Percentiles rank a stretch among this genome's conserved stretches.
phyloP scores from a whole-genome alignment of 2,113 vertebrate genomes.

The Pseudopipra pipra region DNA sequence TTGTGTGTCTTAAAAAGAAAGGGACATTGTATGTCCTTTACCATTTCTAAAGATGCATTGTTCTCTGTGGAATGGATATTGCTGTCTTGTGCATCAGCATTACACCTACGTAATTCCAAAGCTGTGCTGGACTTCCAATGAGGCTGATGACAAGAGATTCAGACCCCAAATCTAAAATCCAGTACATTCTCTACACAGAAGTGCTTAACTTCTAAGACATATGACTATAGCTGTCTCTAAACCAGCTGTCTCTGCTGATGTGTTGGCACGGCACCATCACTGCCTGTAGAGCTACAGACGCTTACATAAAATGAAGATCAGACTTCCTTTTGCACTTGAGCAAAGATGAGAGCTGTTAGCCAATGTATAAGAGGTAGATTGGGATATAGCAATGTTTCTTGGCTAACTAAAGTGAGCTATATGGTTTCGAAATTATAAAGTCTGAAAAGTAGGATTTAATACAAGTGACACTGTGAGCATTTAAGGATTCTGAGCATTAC shows the following conservation, averaged over 20 bases:
- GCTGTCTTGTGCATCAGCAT: not conserved
- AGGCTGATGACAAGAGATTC: not conserved
- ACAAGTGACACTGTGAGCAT: not conserved
- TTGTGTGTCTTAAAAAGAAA: slow-evolving; percentile 21
- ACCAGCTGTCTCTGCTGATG: not conserved
- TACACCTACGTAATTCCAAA: slow-evolving; percentile 15
- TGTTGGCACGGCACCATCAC: not conserved
- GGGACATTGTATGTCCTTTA: not conserved
- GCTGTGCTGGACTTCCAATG: not conserved
- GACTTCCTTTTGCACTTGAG: not conserved
- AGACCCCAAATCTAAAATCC: not conserved
- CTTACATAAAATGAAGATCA: not conserved
- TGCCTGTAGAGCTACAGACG: not conserved
- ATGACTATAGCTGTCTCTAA: not conserved
- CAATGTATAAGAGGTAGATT: not conserved
- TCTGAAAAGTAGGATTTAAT: not conserved
- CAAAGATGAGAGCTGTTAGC: not conserved
- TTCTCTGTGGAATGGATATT: not conserved
- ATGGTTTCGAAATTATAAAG: not conserved
- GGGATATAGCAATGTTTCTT: not conserved
- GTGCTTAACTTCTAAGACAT: not conserved
- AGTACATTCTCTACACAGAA: not conserved
- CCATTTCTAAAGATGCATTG: not conserved
- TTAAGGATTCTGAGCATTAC: slow-evolving; percentile 34
- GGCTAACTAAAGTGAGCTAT: not conserved